Evolutionary conservation across 1,140 invertebrate species (phyloP).

Genomic region (Parapsyche elsis): DNA sequence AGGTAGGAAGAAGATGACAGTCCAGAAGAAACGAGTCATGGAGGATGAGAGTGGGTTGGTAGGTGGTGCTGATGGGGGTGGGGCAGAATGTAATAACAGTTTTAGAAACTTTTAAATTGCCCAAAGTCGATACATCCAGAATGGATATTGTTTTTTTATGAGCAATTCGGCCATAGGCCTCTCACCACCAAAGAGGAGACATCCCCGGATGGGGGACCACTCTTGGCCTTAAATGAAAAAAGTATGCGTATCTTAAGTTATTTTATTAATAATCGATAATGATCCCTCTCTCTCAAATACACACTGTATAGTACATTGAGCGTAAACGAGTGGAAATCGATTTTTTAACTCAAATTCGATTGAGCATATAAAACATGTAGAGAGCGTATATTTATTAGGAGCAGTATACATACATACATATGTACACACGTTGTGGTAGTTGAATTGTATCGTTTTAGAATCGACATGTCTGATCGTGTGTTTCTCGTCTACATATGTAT

Average conservation of each 20-base stretch:
- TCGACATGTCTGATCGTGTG: too few relatives aligned
- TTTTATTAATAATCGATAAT: conserved; percentile 31
- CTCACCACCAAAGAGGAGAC: conserved; percentile 30
- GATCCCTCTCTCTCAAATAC: not conserved
- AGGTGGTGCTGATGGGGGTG: not conserved
- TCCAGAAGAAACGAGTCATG: not conserved
- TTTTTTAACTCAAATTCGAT: too few relatives aligned
- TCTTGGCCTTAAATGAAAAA: conserved; percentile 12
- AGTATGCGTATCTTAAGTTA: conserved; percentile 32
- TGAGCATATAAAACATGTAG: too few relatives aligned
- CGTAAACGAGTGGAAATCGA: too few relatives aligned
- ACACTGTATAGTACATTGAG: too few relatives aligned
- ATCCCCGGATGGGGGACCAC: not conserved
- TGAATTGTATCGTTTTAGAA: too few relatives aligned
- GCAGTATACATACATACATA: too few relatives aligned
- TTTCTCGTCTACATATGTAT: too few relatives aligned
- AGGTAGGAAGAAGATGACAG: not conserved
- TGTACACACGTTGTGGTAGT: too few relatives aligned
- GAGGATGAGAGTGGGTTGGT: not conserved
- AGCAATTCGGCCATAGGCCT: conserved; percentile 42
- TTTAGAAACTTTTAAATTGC: conserved; percentile 56
- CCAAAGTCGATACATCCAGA: conserved; percentile 55
- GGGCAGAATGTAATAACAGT: conserved; percentile 53
- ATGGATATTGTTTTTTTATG: conserved; percentile 56
- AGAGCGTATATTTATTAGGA: too few relatives aligned